Evolutionary conservation across 2,888 invertebrate species (phyloP).

Genomic region (Chalcis sispes): DNA sequence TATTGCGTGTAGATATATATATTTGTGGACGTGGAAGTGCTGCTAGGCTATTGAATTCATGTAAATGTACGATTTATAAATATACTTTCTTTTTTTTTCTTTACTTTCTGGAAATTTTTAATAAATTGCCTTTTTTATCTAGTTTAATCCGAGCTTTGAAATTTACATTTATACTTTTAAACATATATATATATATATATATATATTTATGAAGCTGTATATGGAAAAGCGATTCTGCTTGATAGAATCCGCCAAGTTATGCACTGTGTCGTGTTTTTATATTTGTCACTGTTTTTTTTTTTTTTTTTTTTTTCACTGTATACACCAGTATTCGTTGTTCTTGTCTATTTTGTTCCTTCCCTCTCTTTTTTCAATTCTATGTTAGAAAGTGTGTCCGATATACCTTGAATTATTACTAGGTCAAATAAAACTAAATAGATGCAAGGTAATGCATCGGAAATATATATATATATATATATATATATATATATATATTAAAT

Average conservation of each 20-base stretch:
- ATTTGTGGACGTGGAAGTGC: conserved; percentile 41
- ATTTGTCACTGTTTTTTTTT: background rate
- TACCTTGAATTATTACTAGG: too few relatives aligned
- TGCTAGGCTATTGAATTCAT: conserved; percentile 43
- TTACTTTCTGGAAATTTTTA: conserved; percentile 33
- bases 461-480: too few relatives aligned
- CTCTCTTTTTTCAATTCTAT: conserved; percentile 10
- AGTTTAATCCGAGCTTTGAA: conserved; percentile 56
- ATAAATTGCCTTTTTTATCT: conserved; percentile 48
- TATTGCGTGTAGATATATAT: conserved; percentile 27
- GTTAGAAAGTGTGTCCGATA: conserved; percentile 3
- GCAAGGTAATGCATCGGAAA: too few relatives aligned
- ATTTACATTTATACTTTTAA: conserved; percentile 47
- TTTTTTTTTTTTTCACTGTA: conserved; percentile 29
- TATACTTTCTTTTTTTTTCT: too few relatives aligned
- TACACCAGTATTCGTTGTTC: background rate
- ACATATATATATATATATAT: conserved; percentile 17
- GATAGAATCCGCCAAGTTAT: conserved; percentile 38
- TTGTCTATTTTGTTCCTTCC: too few relatives aligned
- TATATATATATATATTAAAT: too few relatives aligned
- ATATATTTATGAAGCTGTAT: conserved; percentile 29
- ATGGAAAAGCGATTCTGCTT: conserved; percentile 53
- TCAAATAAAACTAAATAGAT: too few relatives aligned
- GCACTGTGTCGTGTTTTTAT: conserved; percentile 43
- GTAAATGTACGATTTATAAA: conserved; percentile 50